phyloP scores from a whole-genome alignment of 2,888 invertebrate species.

The Fissipunctia ypsillon region DNA sequence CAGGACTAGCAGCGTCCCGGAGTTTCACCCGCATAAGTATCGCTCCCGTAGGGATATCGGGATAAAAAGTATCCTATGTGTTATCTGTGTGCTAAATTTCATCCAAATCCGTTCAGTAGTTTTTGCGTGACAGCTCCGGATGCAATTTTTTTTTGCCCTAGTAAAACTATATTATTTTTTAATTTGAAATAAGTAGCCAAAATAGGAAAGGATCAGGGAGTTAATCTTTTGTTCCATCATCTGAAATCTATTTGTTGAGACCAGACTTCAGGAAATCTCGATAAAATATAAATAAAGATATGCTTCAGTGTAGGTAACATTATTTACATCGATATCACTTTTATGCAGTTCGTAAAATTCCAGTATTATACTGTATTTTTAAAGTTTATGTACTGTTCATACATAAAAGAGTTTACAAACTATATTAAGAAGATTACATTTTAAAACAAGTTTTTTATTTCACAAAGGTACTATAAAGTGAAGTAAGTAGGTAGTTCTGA shows the following conservation, averaged over 20 bases:
- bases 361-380: background rate
- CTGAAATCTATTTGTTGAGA: background rate
- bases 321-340: too few species aligned
- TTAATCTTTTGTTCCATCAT: background rate
- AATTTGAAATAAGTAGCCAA: background rate
- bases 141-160: too few species aligned
- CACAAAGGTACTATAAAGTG: background rate
- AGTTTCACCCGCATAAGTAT: too few species aligned
- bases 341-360: background rate
- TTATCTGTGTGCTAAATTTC: too few species aligned
- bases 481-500: background rate
- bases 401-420: background rate
- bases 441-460: slow-evolving; percentile 15
- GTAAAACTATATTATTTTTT: too few species aligned
- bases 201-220: background rate
- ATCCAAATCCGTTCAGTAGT: too few species aligned
- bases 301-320: too few species aligned
- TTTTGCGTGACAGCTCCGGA: too few species aligned
- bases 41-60: too few species aligned
- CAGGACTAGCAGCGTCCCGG: background rate
- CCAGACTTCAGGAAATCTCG: too few species aligned
- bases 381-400: background rate
- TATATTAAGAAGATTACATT: slow-evolving; percentile 1
- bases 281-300: too few species aligned
- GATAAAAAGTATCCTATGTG: too few species aligned